phyloP scores from a whole-genome alignment of 2,797 vertebrate genomes.

The Sebastes itinus region DNA sequence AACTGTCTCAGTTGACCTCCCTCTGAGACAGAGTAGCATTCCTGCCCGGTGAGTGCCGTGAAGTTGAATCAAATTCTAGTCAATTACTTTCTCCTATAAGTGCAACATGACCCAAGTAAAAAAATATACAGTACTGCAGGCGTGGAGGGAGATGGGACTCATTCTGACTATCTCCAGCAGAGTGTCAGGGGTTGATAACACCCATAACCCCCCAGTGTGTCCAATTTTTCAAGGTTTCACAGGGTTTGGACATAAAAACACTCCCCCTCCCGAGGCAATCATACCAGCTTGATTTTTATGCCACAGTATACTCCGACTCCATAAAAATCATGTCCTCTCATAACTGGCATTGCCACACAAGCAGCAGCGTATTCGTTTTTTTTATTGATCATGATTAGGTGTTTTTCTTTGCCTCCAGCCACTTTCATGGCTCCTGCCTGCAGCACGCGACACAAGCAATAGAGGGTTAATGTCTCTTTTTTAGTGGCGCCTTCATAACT shows the following conservation, averaged over 20 bases:
- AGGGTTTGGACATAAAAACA: slow-evolving; percentile 52
- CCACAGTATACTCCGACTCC: slow-evolving; percentile 58
- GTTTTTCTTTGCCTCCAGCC: slow-evolving; percentile 30
- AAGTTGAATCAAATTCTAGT: slow-evolving; percentile 57
- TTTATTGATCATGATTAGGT: slow-evolving; percentile 69
- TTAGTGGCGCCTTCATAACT: slow-evolving; percentile 35
- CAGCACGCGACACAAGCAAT: slow-evolving; percentile 47
- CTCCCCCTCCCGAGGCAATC: slow-evolving; percentile 37
- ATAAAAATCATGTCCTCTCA: slow-evolving; percentile 71
- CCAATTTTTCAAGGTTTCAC: slow-evolving; percentile 55
- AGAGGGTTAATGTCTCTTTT: slow-evolving; percentile 53
- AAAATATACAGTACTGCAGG: slow-evolving; percentile 21
- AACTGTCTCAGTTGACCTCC: slow-evolving; percentile 44
- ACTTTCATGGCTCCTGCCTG: slow-evolving; percentile 40
- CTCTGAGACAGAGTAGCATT: slow-evolving; percentile 25
- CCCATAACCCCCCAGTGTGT: slow-evolving; percentile 38
- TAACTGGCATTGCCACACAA: slow-evolving; percentile 54
- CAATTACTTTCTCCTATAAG: slow-evolving; percentile 48
- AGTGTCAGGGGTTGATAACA: slow-evolving; percentile 51
- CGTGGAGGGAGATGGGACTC: slow-evolving; percentile 36
- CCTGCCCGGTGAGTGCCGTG: slow-evolving; percentile 11
- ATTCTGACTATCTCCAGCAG: slow-evolving; percentile 37
- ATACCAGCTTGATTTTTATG: slow-evolving; percentile 59
- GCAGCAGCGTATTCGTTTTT: slow-evolving; percentile 33
- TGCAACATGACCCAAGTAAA: slow-evolving; percentile 23